These are phyloP conservation scores for Heterotis niloticus DNA, from an alignment of 2,113 vertebrate species.

Conservation along the genomic window DNA sequence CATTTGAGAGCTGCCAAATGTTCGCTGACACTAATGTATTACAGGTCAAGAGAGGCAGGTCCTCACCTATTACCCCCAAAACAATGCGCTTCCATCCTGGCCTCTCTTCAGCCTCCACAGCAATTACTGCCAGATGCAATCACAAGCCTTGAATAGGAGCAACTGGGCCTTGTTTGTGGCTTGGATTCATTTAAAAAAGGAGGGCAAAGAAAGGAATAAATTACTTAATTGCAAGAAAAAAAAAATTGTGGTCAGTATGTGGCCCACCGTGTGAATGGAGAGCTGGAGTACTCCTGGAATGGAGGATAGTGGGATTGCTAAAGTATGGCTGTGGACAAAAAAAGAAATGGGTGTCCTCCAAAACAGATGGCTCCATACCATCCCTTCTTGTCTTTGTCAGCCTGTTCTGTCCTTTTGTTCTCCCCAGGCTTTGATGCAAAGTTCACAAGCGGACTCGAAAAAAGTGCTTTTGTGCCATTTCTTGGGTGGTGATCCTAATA, in stretches of 20 bases:
- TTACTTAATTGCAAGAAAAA: constrained; percentile 99
- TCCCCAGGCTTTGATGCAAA: constrained; percentile 81
- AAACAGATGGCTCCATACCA: constrained; percentile 98
- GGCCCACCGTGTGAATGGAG: constrained; percentile 80
- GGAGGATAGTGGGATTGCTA: constrained; percentile 98
- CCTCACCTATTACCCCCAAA: constrained; percentile 88
- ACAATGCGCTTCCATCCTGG: constrained; percentile 88
- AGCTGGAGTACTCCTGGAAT: constrained; percentile 92
- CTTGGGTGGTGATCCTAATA: constrained; percentile 3
- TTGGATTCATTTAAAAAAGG: constrained; percentile 94
- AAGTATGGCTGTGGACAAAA: constrained; percentile 85
- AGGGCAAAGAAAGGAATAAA: constrained; percentile 99
- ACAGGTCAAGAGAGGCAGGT: constrained; percentile 95
- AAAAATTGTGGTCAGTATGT: constrained; percentile 80
- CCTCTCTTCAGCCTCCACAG: constrained; percentile 92
- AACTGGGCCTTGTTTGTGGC: constrained; percentile 99
- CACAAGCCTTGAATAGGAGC: constrained; percentile 98
- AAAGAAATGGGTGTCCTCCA: constrained; percentile 94
- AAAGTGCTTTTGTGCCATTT: constrained; percentile 4
- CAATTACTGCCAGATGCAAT: constrained; percentile 99
- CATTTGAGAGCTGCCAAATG: constrained; percentile 82
- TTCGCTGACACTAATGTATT: constrained; percentile 93
- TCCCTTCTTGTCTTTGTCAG: constrained; percentile 99
- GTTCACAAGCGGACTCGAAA: constrained; percentile 52
- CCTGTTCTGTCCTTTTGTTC: constrained; percentile 88